Evolutionary conservation across 2,888 invertebrate genomes (phyloP), one percentile per base, ranked within the genome.

Genomic region (Caenorhabditis wallacei): DNA sequence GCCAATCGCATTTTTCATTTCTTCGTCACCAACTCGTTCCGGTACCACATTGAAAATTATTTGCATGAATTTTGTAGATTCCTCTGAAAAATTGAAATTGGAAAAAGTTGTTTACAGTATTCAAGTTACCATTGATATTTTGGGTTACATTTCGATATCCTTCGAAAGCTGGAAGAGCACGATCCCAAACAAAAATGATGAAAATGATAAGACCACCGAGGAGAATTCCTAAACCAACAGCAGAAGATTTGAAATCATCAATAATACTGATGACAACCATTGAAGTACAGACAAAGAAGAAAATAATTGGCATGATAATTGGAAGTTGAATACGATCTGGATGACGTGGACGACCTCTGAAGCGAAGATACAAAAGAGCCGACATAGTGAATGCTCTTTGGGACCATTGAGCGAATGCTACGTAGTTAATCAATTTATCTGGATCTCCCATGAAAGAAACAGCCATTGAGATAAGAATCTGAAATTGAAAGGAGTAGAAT

Each of bases 341-440:
- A 75, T 87, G 87, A 20, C 84, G 84, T 48, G 83, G 83, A 7
- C 72, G 72, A 5, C 81, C 69, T 24, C 85, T 56, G 72, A 89
- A 81, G 30, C 90, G 69, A 35, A 91, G 88, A 68, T 84, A 91
- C 26, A 91, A 64, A n/a, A 91, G 80, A 18, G 89, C 89, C n/a
- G 86, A 57, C 87, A 91, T 91, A 24, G 91, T 91, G 69, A 89
- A 84, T 2, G 88, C 87, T 20, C 91, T 78, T 61, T 91, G 90
- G n/a, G 88, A 86, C 91, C 91, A 91, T 66, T 89, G 89, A 2
- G 89, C 87, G 59, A 91, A 90, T 8, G 88, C 88, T 8, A 89
- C 88, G 78, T 90, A 91, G 78, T 88, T 88, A 72, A 91, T 89
- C 54, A 91, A 68, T 35, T 89, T 84, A 66, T 88, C 80, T 43